Evolutionary conservation across 2,113 vertebrate species (phyloP).

Genomic region (Aldabrachelys gigantea): DNA sequence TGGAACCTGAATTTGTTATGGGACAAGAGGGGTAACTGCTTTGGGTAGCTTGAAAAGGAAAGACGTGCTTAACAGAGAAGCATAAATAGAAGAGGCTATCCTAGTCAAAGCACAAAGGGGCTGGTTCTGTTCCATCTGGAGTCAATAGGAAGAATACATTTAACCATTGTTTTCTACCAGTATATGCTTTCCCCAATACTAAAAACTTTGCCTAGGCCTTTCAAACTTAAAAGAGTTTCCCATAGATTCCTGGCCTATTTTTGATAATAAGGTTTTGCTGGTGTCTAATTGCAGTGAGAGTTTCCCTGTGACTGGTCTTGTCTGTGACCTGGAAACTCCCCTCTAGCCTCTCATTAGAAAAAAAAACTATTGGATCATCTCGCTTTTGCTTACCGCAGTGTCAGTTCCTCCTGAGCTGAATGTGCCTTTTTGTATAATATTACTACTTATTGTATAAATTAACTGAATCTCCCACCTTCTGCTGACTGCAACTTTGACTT

Average conservation of each 20-base stretch:
- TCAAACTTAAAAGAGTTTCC: neutral
- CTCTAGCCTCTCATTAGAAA: neutral
- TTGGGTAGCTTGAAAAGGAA: slow-evolving; percentile 20
- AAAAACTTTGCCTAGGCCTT: neutral
- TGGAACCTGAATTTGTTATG: slow-evolving; percentile 38
- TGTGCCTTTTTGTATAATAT: neutral
- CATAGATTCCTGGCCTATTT: neutral
- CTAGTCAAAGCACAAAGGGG: neutral
- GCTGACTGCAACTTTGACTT: neutral
- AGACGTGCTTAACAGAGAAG: neutral
- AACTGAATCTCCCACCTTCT: neutral
- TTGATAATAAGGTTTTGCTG: accelerated
- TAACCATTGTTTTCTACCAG: neutral
- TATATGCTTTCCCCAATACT: neutral
- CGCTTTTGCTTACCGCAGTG: neutral
- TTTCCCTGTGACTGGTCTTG: neutral
- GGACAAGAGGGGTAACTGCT: slow-evolving; percentile 45
- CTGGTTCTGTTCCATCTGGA: neutral
- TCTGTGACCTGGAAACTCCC: neutral
- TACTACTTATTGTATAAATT: neutral
- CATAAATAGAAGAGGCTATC: neutral
- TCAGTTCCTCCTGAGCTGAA: neutral
- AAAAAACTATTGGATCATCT: neutral
- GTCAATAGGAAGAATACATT: neutral
- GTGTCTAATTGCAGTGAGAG: neutral